These are phyloP conservation scores for Tokudaia tokunoshimensis DNA, from an alignment of 2,797 vertebrate genomes.

Conservation along the genomic window DNA sequence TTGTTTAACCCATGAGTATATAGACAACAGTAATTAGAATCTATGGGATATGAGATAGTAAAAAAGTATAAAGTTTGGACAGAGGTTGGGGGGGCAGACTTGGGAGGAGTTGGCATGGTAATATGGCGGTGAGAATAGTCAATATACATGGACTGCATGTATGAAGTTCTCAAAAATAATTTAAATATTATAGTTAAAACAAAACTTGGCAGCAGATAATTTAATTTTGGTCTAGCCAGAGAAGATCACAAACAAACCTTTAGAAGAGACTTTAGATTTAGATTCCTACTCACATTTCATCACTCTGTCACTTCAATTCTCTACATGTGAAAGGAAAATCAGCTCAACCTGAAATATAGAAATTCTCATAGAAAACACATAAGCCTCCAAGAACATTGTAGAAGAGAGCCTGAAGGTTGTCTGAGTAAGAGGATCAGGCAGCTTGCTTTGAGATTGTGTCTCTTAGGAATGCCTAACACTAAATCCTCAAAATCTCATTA, in stretches of 20 bases:
- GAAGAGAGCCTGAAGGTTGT: neutral
- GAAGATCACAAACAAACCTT: neutral
- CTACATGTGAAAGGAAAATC: neutral
- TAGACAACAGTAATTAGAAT: neutral
- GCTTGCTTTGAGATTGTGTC: neutral
- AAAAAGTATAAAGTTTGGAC: neutral
- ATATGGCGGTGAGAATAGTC: neutral
- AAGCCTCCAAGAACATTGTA: neutral
- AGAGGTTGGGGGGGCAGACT: neutral
- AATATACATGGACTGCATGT: too few species aligned
- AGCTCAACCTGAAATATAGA: neutral
- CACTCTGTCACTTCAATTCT: neutral
- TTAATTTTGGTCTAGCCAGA: neutral
- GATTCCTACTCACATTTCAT: neutral
- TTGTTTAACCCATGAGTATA: neutral
- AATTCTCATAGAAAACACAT: neutral
- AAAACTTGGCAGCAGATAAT: neutral
- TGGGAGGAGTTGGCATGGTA: neutral
- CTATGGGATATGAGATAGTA: neutral
- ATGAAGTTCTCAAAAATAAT: neutral
- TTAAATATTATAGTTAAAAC: neutral
- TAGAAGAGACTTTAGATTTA: conserved; percentile 17
- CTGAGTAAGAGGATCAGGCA: neutral
- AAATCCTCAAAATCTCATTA: neutral
- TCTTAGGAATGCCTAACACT: neutral